Evolutionary conservation across 2,888 invertebrate species (phyloP).

Genomic region (Xiphydria camelus): DNA sequence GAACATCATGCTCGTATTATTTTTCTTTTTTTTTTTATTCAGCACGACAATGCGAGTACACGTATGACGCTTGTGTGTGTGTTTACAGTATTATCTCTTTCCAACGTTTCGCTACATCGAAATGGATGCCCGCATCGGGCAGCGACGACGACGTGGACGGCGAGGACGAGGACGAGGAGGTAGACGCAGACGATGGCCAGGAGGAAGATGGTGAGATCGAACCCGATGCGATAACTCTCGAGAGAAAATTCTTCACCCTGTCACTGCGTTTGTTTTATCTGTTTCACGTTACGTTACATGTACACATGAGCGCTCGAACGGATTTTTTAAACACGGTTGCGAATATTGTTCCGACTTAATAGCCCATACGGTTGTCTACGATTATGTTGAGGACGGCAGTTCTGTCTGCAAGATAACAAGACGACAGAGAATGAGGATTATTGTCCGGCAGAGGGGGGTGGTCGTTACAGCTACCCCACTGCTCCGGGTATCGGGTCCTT

Average conservation of each 20-base stretch:
- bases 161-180: no score
- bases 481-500: no score
- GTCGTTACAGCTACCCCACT: no score
- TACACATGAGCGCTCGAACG: neutral
- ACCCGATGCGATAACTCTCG: no score
- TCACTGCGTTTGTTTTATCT: no score
- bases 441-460: no score
- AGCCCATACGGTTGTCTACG: conserved; percentile 49
- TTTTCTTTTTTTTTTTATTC: conserved; percentile 32
- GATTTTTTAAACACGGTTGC: conserved; percentile 16
- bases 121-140: conserved; percentile 18
- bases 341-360: conserved; percentile 28
- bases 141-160: no score
- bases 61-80: conserved; percentile 12
- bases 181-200: no score
- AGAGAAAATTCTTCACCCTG: no score
- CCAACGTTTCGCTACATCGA: conserved; percentile 13
- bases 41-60: conserved; percentile 14
- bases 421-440: no score
- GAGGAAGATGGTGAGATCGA: no score
- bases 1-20: conserved; percentile 36
- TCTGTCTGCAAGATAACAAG: conserved; percentile 42
- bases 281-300: neutral
- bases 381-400: conserved; percentile 50
- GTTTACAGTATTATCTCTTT: no score